Evolutionary conservation across 1,140 invertebrate species (phyloP), one percentile per base, ranked within the genome.

Genomic region (Brachionus sp.): DNA sequence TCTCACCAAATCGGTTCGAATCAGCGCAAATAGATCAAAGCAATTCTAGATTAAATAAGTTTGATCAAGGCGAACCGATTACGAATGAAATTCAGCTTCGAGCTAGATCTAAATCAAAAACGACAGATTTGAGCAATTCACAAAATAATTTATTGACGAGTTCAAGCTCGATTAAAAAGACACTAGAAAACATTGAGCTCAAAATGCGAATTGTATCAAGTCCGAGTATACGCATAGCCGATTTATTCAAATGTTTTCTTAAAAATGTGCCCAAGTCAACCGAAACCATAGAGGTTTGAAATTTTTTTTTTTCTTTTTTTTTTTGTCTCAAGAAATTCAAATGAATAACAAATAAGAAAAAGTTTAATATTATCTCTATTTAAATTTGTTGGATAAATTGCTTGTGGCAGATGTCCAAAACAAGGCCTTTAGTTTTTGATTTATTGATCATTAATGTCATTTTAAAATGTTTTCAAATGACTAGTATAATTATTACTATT

Each of bases 131-230:
- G 37, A 70, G 39, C 25, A 75, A 39, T 75, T 25, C 39, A 46
- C 37, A 39, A 73, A 73, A 73, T 46, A 75, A 50, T 75, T 46
- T 23, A 13, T 75, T 75, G 12, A 80, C 53, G 13, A 78, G 39
- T 39, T 62, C 77, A 80, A 62, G 62, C 25, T 62, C 50, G 39
- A 62, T 80, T 13, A 80, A 80, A 66, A 57, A 80, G 39, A 80
- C 77, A 62, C 50, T 80, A 10, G 77, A 80, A 62, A 80, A 80
- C 16, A 66, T 80, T 39, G 77, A 80, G 57, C 33, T 80, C 13
- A 80, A 80, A 80, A 80, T 80, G 77, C 19, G 77, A 37, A 80
- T 80, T 33, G 57, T 80, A 6, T 62, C 77, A 16, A 80, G 50
- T 42, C 77, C 77, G 29, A 80, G 25, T 66, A 80, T 80, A 42